Percentiles rank a stretch among this genome's conserved stretches.
These are phyloP conservation scores for Nomada goodeniana DNA, from an alignment of 2,888 invertebrate species.

Conservation along the genomic window DNA sequence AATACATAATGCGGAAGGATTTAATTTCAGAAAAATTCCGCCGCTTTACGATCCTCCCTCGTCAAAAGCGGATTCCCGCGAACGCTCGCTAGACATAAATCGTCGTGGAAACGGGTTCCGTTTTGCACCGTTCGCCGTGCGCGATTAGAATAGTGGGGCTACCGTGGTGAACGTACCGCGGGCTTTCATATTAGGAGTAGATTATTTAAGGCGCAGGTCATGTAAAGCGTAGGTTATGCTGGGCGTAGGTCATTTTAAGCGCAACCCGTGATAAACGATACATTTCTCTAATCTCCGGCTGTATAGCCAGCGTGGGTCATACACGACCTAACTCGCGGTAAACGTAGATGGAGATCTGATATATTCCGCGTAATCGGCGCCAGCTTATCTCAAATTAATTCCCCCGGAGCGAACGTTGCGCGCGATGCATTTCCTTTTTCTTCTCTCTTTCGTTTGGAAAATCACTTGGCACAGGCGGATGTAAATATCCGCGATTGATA, in stretches of 20 bases:
- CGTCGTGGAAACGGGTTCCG: not conserved
- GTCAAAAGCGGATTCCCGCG: not conserved
- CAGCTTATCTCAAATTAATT: conserved; percentile 7
- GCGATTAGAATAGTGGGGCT: not conserved
- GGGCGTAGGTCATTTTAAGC: conserved; percentile 23
- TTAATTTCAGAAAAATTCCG: too few species aligned
- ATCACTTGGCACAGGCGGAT: too few species aligned
- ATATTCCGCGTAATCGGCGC: conserved; percentile 1
- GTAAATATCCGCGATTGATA: too few species aligned
- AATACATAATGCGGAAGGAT: too few species aligned
- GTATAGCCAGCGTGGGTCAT: not conserved
- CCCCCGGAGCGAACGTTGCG: not conserved
- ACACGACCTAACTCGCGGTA: conserved; percentile 2
- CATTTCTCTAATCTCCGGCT: conserved; percentile 22
- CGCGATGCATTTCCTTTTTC: too few species aligned
- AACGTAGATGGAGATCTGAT: conserved; percentile 15
- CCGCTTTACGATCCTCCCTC: too few species aligned
- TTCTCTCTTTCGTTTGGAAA: not conserved
- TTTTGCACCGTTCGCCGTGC: not conserved
- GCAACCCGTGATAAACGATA: conserved; percentile 23
- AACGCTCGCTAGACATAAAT: not conserved
- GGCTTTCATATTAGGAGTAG: conserved; percentile 16
- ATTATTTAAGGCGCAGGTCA: conserved; percentile 23
- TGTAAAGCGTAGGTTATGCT: conserved; percentile 19
- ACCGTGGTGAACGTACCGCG: not conserved